Base-by-base conservation (phyloP, 2,797 vertebrate species). In the Acanthiza pusilla region DNA sequence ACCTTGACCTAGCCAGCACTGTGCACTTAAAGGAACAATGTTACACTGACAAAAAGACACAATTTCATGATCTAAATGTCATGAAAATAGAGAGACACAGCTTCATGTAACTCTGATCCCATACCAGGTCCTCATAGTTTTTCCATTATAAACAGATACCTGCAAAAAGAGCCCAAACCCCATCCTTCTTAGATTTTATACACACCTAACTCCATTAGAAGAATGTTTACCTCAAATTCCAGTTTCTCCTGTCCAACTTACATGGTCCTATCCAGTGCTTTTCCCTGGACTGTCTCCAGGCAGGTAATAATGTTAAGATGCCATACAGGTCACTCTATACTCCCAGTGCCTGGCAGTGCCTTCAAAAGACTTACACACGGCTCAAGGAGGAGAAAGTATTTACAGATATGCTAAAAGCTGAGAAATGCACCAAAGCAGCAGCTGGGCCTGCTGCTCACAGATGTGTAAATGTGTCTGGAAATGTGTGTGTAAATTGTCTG, bases 221-320 rank as follows among this genome's bases (percentile, higher is more conserved):
- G 18, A 38, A 57, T 1, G 2, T 22, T 27, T 7, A 63, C 21
- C n/a, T 73, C 25, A 27, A 73, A 83, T 48, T 50, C 54, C 22
- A 29, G 32, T 34, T 78, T 67, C 40, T 55, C 7, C 48, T 7
- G 4, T 5, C 20, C 61, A 54, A 1, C 7, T 47, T 17, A 10
- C 1, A 21, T 4, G 7, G 43, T 27, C 60, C 53, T 60, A 12
- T 47, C 36, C 54, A 38, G 38, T 34, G 42, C 29, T 63, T 67
- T 73, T 51, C 65, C 68, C 42, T 63, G 45, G 18, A 50, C 53
- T 2, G 0, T 7, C 29, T n/a, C 43, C 81, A 92, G 43, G 62
- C 13, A n/a, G 18, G 26, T 38, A 57, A 4, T 9, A 29, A 73
- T 1, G 1, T 18, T n/a, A 11, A 22, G 34, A 32, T 2, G 2